Conservation (phyloP, 2,888 invertebrate genomes). For the Balanococcus diminutus region DNA sequence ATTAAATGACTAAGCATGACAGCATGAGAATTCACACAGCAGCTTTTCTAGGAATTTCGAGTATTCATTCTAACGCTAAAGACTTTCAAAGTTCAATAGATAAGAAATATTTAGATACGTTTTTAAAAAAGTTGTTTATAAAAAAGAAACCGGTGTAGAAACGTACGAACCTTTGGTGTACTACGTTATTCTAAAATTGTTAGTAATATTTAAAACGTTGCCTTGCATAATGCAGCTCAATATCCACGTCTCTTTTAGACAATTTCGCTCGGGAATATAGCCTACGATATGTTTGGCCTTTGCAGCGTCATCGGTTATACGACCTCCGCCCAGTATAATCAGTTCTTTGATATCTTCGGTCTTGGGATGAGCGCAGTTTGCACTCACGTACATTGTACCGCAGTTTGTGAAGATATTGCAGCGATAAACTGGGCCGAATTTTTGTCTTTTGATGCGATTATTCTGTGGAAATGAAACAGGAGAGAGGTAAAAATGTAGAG, state of each 20-base stretch:
- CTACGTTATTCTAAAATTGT: neutral
- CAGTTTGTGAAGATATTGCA: conserved; percentile 68
- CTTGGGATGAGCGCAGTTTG: conserved; percentile 64
- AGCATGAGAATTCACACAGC: too few relatives aligned
- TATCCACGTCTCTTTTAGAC: conserved; percentile 66
- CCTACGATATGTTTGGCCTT: conserved; percentile 68
- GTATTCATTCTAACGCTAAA: too few relatives aligned
- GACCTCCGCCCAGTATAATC: conserved; percentile 67
- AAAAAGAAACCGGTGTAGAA: too few relatives aligned
- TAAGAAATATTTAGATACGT: too few relatives aligned
- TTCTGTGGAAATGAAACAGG: conserved; percentile 65
- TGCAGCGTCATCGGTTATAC: conserved; percentile 63
- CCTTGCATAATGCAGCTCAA: conserved; percentile 66
- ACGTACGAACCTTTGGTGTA: too few relatives aligned
- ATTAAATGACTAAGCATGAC: too few relatives aligned
- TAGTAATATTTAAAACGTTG: conserved; percentile 60
- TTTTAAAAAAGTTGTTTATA: too few relatives aligned
- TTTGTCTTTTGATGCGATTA: conserved; percentile 68
- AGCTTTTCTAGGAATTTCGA: too few relatives aligned
- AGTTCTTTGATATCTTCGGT: conserved; percentile 66
- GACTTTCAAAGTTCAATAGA: too few relatives aligned
- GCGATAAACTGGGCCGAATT: conserved; percentile 67
- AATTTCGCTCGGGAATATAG: conserved; percentile 54
- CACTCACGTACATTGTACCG: conserved; percentile 67
- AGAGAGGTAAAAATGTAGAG: too few relatives aligned